phyloP scores from a whole-genome alignment of 2,113 vertebrate genomes.

The Ophiodon elongatus region DNA sequence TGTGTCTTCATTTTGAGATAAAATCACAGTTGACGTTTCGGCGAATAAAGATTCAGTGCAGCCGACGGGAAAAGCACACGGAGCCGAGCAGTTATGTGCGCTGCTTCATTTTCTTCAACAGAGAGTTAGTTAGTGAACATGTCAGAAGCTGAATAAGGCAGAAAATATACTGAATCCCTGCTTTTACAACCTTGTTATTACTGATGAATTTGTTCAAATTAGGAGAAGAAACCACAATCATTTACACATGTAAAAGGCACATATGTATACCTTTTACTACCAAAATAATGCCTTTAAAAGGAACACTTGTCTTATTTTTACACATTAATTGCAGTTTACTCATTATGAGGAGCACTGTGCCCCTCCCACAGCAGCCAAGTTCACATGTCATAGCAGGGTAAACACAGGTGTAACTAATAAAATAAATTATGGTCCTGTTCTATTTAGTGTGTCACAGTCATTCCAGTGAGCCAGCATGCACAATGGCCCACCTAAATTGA shows the following conservation, averaged over 20 bases:
- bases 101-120: neutral
- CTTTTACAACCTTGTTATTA: neutral
- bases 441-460: neutral
- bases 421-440: too few species aligned
- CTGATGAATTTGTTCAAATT: neutral
- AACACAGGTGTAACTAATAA: neutral
- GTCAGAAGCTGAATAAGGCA: neutral
- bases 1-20: neutral
- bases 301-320: neutral
- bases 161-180: neutral
- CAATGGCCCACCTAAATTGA: neutral
- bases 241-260: neutral
- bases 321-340: neutral
- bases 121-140: slow-evolving; percentile 8
- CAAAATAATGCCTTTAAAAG: neutral
- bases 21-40: neutral
- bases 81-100: neutral
- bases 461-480: neutral
- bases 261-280: neutral
- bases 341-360: neutral
- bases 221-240: neutral
- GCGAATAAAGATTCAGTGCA: neutral
- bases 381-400: neutral
- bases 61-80: neutral
- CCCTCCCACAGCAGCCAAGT: too few species aligned